Base-by-base conservation (phyloP, 2,797 vertebrate genomes). In the Gambelia wislizenii region DNA sequence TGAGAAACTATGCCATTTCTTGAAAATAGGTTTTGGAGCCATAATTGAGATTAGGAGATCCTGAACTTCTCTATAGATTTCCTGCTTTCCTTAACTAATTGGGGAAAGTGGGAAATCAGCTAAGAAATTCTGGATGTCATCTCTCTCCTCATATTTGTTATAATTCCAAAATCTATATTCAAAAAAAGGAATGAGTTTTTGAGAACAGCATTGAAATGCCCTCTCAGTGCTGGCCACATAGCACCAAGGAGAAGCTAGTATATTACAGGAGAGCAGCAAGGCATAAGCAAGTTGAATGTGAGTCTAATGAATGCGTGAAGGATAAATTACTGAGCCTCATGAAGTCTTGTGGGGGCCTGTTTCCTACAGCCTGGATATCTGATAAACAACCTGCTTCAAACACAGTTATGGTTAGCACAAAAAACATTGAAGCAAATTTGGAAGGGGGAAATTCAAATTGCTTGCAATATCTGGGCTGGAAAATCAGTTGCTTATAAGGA, bases 381-480 rank as follows among this genome's bases (percentile, higher is more conserved):
- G 91, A 92, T 56, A 92, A 82, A 84, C 80, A 91, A 89, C 75
- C 88, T 89, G 83, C 75, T 89, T 89, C 49, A 86, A 86, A 67
- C 47, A 33, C 72, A 61, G 84, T 92, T 93, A 93, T 93, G 92
- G 91, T 92, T 89, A 93, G 82, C 93, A 93, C 92, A 92, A 77
- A 18, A 42, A 2, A 39, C 49, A n/a, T n/a, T 69, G 59, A 84
- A 84, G 69, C 59, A 84, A n/a, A 54, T 47, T 25, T 84, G 20
- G 76, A 89, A 27, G 18, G n/a, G 44, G 12, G 16, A 67, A 39
- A 16, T 25, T 59, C 36, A 36, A 70, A 33, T 76, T n/a, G 52
- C 33, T 61, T 80, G 18, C 64, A 49, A 9, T 9, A 47, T 36
- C 18, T 12, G 74, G 33, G 10, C 13, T 42, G 52, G 6, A 67